Base-by-base conservation (phyloP, 2,797 vertebrate genomes). In the Tenualosa thibaudeaui region DNA sequence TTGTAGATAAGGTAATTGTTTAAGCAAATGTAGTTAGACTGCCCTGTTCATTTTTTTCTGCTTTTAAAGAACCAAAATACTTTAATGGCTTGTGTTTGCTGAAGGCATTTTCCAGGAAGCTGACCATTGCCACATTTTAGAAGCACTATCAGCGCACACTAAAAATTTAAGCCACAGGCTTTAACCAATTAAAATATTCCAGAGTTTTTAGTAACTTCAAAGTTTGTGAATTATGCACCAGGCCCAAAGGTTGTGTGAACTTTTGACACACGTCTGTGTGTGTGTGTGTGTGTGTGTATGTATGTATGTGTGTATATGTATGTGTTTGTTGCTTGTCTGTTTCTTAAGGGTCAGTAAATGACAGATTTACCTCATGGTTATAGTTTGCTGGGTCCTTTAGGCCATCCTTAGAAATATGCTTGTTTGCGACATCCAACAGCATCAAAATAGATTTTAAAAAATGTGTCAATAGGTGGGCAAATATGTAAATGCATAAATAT, bases 161-260 rank as follows among this genome's bases (percentile, higher is more conserved):
- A 17, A 75, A 75, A 37, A 24, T 24, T 60, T 24, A 46, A 19
- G 71, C 19, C 17, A 78, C 17, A 78, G 40, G 68, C 68, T 43
- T 37, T 6, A 75, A 5, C 71, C 71, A 78, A 78, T 78, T 78
- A 78, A 78, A 78, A 43, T 78, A 46, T 46, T 78, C 71, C 7
- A 19, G 17, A 43, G 40, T 19, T 78, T 78, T 78, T 43, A 46
- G 37, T 78, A 46, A 19, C 71, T 78, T 78, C 37, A 78, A 78
- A 46, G 71, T 17, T 78, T 46, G 37, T 78, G 71, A 78, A 78
- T 78, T 22, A 78, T 78, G 71, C 71, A 78, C 40, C 71, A 6
- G 40, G 17, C 40, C 17, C 17, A 75, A 75, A 78, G 37, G 71
- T 15, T 51, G 17, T 43, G 71, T 43, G 71, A 78, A 46, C 71